phyloP scores from a whole-genome alignment of 35 echinoderm and acorn worm species.

The Ophiothrix spiculata region DNA sequence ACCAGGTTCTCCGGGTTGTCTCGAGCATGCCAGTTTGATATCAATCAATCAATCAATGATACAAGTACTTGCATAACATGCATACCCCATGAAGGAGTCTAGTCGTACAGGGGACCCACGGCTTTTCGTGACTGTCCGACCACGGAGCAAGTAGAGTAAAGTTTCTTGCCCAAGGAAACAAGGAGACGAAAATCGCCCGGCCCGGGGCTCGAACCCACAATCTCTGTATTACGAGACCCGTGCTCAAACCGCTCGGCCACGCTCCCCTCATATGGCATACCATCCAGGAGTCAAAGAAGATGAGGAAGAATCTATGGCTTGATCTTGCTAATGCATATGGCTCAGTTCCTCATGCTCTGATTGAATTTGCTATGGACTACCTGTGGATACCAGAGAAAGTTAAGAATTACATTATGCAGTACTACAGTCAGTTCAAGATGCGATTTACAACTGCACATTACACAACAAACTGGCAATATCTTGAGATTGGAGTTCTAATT shows the following conservation, averaged over 20 bases:
- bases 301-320: not conserved
- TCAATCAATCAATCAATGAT: no score
- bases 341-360: slow-evolving; percentile 34
- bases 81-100: no score
- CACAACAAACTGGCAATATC: slow-evolving; percentile 1
- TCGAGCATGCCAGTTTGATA: not conserved
- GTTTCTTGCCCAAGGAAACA: no score
- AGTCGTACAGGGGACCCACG: no score
- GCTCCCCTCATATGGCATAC: slow-evolving; percentile 9
- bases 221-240: no score
- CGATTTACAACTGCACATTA: not conserved
- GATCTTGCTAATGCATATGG: not conserved
- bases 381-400: slow-evolving; percentile 28
- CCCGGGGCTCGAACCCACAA: no score
- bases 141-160: no score
- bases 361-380: slow-evolving; percentile 32
- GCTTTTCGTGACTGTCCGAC: no score
- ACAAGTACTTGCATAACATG: no score
- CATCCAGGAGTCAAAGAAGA: not conserved
- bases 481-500: not conserved
- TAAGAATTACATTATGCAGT: slow-evolving; percentile 16
- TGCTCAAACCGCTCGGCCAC: no score
- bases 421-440: slow-evolving; percentile 16
- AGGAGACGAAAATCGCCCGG: no score
- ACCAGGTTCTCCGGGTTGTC: not conserved